These are phyloP conservation scores for Arctia plantaginis DNA, from an alignment of 2,888 invertebrate species.

Conservation along the genomic window DNA sequence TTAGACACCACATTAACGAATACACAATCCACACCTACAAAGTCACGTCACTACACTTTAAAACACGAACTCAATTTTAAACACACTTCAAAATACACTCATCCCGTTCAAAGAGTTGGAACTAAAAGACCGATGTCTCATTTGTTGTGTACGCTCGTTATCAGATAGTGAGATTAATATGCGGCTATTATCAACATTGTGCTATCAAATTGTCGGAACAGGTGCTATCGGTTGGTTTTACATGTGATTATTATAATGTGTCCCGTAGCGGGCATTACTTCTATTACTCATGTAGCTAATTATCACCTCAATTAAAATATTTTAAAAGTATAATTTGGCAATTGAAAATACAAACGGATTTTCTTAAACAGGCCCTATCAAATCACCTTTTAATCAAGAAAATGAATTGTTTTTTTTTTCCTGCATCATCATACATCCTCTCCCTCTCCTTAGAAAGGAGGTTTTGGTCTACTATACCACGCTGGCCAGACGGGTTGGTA, in stretches of 20 bases:
- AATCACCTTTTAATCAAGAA: too few relatives aligned
- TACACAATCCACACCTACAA: not conserved
- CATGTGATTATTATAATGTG: slow-evolving; percentile 17
- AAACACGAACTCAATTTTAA: not conserved
- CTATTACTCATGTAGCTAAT: not conserved
- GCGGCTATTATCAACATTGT: slow-evolving; percentile 55
- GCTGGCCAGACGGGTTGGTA: too few relatives aligned
- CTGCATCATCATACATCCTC: too few relatives aligned
- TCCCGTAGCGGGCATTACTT: not conserved
- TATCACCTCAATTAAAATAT: not conserved
- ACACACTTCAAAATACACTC: slow-evolving; percentile 5
- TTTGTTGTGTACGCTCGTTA: slow-evolving; percentile 39
- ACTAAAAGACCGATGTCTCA: slow-evolving; percentile 6
- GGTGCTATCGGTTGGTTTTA: slow-evolving; percentile 16
- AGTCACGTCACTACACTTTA: not conserved
- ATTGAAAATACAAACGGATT: too few relatives aligned
- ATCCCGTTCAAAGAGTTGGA: not conserved
- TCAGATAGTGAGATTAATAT: slow-evolving; percentile 64
- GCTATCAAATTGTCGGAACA: slow-evolving; percentile 46
- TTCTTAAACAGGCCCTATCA: too few relatives aligned
- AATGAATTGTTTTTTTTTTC: too few relatives aligned
- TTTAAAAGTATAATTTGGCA: too few relatives aligned
- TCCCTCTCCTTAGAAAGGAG: too few relatives aligned
- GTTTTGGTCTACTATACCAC: too few relatives aligned
- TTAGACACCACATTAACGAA: not conserved